phyloP scores from a whole-genome alignment of 1,140 invertebrate species.

The Aricia agestis region DNA sequence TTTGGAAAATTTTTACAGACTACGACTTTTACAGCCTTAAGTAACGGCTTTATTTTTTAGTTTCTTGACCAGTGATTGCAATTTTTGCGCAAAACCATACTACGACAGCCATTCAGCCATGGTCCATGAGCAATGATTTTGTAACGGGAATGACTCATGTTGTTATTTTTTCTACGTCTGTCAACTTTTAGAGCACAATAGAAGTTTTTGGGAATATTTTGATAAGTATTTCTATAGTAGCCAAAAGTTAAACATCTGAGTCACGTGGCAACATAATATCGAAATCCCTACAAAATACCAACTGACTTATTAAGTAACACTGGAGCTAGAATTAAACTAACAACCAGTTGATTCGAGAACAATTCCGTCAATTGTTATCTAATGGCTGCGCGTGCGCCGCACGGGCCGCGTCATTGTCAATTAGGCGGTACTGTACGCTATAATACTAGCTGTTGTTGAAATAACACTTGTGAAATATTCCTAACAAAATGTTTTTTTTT shows the following conservation, averaged over 20 bases:
- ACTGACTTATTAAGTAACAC: background rate
- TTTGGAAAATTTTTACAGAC: background rate
- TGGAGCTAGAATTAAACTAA: background rate
- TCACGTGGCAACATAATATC: no score
- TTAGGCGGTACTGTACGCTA: background rate
- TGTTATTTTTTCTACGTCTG: background rate
- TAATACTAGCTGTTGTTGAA: background rate
- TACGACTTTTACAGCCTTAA: slow-evolving; percentile 1
- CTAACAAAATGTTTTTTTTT: no score
- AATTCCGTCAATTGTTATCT: slow-evolving; percentile 29
- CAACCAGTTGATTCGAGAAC: background rate
- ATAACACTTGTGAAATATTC: background rate
- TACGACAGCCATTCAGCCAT: background rate
- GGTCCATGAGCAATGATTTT: background rate
- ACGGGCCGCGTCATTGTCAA: slow-evolving; percentile 22
- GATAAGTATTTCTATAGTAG: no score
- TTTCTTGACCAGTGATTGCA: background rate
- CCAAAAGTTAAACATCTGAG: no score
- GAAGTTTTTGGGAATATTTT: no score
- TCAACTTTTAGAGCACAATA: no score
- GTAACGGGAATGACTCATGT: background rate
- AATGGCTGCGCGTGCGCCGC: slow-evolving; percentile 40
- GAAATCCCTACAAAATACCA: no score
- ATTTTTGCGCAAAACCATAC: background rate
- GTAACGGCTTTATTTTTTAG: background rate